A percentile compares a stretch with the other conserved stretches of the same genome.
phyloP scores from a whole-genome alignment of 2,888 invertebrate genomes.

The Imbricaverruca yamaguchii region DNA sequence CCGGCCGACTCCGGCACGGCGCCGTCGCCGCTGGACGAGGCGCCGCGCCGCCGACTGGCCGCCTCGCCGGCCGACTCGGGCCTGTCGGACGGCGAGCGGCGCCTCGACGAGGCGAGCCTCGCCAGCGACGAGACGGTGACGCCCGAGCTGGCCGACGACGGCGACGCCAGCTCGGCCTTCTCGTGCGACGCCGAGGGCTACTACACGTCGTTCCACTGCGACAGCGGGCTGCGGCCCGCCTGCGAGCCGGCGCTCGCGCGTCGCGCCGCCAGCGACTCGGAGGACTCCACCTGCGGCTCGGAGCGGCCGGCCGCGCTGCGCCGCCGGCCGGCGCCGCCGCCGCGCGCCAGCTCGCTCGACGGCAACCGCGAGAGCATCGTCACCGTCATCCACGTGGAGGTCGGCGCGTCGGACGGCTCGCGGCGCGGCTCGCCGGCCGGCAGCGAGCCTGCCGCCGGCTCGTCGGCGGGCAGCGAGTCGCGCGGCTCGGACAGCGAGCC shows the following conservation, averaged over 20 bases:
- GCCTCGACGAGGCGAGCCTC: neutral
- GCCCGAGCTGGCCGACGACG: slow-evolving; percentile 46
- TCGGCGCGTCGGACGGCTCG: slow-evolving; percentile 28
- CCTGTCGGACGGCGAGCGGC: slow-evolving; percentile 21
- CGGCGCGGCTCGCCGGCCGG: too few relatives aligned
- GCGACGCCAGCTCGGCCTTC: slow-evolving; percentile 82
- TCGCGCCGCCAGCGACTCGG: neutral
- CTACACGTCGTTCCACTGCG: slow-evolving; percentile 95
- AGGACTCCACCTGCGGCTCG: slow-evolving; percentile 22
- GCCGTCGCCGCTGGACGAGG: slow-evolving; percentile 14
- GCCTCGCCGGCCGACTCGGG: slow-evolving; percentile 18
- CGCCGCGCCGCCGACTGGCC: slow-evolving; percentile 3
- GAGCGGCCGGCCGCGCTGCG: slow-evolving; percentile 41
- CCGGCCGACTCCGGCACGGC: slow-evolving; percentile 15
- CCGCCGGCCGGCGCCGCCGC: slow-evolving; percentile 33
- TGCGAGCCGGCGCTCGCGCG: neutral
- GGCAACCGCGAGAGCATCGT: slow-evolving; percentile 33
- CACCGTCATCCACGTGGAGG: slow-evolving; percentile 33
- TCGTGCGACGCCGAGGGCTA: slow-evolving; percentile 61
- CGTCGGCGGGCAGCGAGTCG: slow-evolving; percentile 25
- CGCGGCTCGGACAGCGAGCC: too few relatives aligned
- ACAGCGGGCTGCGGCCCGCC: slow-evolving; percentile 64
- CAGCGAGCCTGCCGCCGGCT: too few relatives aligned
- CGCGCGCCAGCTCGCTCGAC: slow-evolving; percentile 33
- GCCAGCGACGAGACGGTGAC: slow-evolving; percentile 25